Percentiles rank a stretch among this genome's conserved stretches.
phyloP scores from a whole-genome alignment of 92 coral and sea anemone species.

The Heliopora coerulea region DNA sequence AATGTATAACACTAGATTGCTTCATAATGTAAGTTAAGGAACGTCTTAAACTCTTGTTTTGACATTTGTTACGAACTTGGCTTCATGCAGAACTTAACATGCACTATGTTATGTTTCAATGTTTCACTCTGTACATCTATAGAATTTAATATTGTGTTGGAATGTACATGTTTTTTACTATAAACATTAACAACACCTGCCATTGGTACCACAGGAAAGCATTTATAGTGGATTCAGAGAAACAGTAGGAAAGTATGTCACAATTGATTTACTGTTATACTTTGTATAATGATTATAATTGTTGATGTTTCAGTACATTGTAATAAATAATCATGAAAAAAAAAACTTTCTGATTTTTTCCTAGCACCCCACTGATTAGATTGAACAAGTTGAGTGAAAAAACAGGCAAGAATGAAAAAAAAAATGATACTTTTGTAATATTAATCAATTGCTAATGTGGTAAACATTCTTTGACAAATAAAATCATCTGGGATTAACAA shows the following conservation, averaged over 20 bases:
- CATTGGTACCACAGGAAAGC: constrained; percentile 7
- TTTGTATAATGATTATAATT: too few relatives aligned
- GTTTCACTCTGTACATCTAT: too few relatives aligned
- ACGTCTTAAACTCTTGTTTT: not conserved
- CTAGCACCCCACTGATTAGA: constrained; percentile 85
- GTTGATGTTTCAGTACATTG: too few relatives aligned
- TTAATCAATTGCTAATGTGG: too few relatives aligned
- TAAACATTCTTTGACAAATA: too few relatives aligned
- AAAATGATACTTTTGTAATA: too few relatives aligned
- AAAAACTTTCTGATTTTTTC: constrained; percentile 7
- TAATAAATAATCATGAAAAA: not conserved
- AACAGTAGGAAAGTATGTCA: constrained; percentile 78
- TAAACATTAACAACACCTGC: too few relatives aligned
- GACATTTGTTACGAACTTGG: not conserved
- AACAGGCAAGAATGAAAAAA: constrained; percentile 72
- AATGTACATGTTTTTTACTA: too few relatives aligned
- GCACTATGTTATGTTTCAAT: too few relatives aligned
- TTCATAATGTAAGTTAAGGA: constrained; percentile 23
- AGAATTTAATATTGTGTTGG: too few relatives aligned
- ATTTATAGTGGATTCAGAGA: constrained; percentile 77
- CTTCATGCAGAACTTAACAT: not conserved
- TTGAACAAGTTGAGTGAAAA: constrained; percentile 88
- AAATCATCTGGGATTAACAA: too few relatives aligned
- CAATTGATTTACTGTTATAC: too few relatives aligned
- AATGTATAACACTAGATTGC: constrained; percentile 22